These are phyloP conservation scores for Drosophila azteca DNA, from an alignment of 1,140 invertebrate species.

Conservation along the genomic window DNA sequence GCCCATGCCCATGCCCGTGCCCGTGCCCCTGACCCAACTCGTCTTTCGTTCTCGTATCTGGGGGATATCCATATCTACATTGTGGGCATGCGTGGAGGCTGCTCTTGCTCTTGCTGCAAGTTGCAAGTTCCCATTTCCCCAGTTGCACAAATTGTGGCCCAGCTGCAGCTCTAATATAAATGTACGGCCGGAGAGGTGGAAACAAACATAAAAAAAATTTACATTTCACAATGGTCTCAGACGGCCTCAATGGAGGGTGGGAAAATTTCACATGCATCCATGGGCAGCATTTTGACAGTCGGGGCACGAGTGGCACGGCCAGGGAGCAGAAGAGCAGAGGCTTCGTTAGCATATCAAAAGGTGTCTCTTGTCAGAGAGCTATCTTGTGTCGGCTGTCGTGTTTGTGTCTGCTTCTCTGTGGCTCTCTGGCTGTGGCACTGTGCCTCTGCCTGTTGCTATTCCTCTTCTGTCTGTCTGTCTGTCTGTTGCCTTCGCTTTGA, in stretches of 20 bases:
- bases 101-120: constrained; percentile 1
- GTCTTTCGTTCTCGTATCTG: constrained; percentile 20
- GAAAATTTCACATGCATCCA: constrained; percentile 66
- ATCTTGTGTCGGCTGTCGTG: constrained; percentile 65
- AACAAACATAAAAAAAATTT: constrained; percentile 50
- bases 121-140: constrained; percentile 37
- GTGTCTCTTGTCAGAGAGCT: constrained; percentile 74
- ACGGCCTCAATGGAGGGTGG: constrained; percentile 73
- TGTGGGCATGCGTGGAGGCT: constrained; percentile 53
- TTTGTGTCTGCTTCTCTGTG: constrained; percentile 17
- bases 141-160: constrained; percentile 38
- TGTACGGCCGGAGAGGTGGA: constrained; percentile 49
- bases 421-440: no score
- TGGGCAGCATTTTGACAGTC: constrained; percentile 75
- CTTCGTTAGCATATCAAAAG: constrained; percentile 81
- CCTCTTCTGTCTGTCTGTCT: background rate
- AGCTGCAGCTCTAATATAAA: constrained; percentile 71
- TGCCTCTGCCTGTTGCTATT: no score
- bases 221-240: constrained; percentile 64
- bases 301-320: constrained; percentile 26
- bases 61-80: constrained; percentile 20
- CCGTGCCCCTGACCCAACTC: constrained; percentile 2
- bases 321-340: constrained; percentile 13
- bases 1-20: background rate
- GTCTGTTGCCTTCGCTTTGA: constrained; percentile 31